phyloP scores from a whole-genome alignment of 2,113 vertebrate species.

The Mus pahari region DNA sequence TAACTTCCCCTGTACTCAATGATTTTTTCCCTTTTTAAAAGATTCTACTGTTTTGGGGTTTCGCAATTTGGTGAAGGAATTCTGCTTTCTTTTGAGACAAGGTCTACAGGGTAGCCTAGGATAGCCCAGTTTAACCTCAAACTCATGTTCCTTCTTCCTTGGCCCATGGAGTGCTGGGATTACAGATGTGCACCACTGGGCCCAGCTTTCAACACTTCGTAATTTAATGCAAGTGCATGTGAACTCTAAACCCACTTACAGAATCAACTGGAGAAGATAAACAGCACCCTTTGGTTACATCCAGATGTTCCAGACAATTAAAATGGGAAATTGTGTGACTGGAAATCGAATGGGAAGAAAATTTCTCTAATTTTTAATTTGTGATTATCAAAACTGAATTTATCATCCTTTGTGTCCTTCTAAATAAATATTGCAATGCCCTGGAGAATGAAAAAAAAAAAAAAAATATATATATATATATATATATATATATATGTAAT shows the following conservation, averaged over 20 bases:
- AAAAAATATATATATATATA: not conserved
- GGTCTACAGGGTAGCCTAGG: not conserved
- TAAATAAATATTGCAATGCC: not conserved
- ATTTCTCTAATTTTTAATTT: constrained; percentile 54
- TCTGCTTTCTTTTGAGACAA: not conserved
- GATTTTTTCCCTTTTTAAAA: not conserved
- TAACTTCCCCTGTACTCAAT: not conserved
- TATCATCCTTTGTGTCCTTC: constrained; percentile 35
- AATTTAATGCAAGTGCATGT: not conserved
- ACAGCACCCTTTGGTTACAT: not conserved
- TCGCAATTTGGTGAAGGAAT: no score
- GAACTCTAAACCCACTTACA: not conserved
- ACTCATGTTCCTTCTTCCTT: not conserved
- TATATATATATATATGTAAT: no score
- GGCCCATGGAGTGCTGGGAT: not conserved
- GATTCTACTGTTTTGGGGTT: not conserved
- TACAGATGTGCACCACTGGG: no score
- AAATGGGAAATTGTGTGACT: constrained; percentile 36
- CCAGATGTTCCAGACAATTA: constrained; percentile 2
- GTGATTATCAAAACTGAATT: constrained; percentile 53
- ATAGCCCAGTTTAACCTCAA: not conserved
- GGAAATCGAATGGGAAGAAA: constrained; percentile 54
- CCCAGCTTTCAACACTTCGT: not conserved
- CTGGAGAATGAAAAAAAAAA: not conserved
- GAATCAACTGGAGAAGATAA: constrained; percentile 39